Conservation (phyloP, 2,888 invertebrate species). For the Atethmia centrago region DNA sequence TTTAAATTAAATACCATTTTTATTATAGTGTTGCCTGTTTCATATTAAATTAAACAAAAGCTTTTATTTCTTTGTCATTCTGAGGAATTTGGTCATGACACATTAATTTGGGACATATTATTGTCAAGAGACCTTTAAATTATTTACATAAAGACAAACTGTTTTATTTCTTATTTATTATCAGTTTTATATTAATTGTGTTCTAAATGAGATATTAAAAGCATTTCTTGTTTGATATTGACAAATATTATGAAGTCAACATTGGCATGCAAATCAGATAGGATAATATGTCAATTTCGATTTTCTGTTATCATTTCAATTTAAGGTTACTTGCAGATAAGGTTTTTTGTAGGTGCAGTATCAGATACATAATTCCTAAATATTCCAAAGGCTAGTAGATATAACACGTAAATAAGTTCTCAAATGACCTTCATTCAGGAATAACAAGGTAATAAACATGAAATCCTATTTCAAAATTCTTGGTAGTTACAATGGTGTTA, state of each 20-base stretch:
- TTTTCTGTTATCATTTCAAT: conserved; percentile 18
- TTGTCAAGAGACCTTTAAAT: conserved; percentile 5
- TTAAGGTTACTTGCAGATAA: conserved; percentile 36
- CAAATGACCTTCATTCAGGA: conserved; percentile 32
- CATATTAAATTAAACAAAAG: conserved; percentile 21
- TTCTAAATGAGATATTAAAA: not conserved
- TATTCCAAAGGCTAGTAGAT: conserved; percentile 27
- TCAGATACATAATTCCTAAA: conserved; percentile 26
- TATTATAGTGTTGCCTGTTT: conserved; percentile 8
- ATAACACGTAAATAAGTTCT: conserved; percentile 26
- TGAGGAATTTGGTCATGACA: conserved; percentile 25
- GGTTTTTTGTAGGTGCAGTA: conserved; percentile 4
- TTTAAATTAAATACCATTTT: conserved; percentile 16
- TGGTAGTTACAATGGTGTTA: conserved; percentile 3
- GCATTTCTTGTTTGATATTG: not conserved
- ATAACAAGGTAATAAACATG: conserved; percentile 13
- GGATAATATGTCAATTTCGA: not conserved
- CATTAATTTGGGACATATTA: not conserved
- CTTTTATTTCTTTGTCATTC: conserved; percentile 27
- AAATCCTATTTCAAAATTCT: conserved; percentile 26
- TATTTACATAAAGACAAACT: not conserved
- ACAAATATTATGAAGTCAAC: not conserved
- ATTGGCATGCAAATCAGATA: conserved; percentile 4
- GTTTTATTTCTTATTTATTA: conserved; percentile 3
- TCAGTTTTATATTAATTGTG: not conserved